Conservation (phyloP, 2,797 vertebrate genomes). For the Jordanella pulchra region DNA sequence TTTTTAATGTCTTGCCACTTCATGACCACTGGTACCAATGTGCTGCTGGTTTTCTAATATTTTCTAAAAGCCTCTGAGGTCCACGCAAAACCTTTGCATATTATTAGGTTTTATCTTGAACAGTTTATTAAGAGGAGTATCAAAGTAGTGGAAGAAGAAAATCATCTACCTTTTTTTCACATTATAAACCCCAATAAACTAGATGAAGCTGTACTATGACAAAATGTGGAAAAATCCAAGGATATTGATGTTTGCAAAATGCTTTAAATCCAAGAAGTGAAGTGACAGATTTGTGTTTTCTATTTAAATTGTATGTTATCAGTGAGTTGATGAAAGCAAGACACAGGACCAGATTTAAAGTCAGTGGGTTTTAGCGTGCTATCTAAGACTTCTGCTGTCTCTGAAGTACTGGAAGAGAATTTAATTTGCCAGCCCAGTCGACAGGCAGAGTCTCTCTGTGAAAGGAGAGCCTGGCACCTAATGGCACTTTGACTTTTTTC, state of each 20-base stretch:
- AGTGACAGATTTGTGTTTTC: neutral
- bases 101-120: neutral
- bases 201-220: neutral
- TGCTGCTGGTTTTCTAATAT: neutral
- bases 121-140: neutral
- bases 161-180: neutral
- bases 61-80: neutral
- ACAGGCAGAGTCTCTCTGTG: constrained; percentile 25
- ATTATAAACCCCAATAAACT: neutral
- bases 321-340: constrained; percentile 16
- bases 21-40: neutral
- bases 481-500: constrained; percentile 13
- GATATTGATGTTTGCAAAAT: neutral
- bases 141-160: neutral
- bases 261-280: neutral
- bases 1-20: neutral
- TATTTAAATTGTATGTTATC: neutral
- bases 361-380: constrained; percentile 28
- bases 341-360: neutral
- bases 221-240: neutral
- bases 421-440: constrained; percentile 29
- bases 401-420: constrained; percentile 35
- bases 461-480: constrained; percentile 44
- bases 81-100: neutral
- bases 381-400: constrained; percentile 31